Percentiles rank a stretch among this genome's conserved stretches.
phyloP scores from a whole-genome alignment of 2,797 vertebrate species.

The Liparis tanakae region DNA sequence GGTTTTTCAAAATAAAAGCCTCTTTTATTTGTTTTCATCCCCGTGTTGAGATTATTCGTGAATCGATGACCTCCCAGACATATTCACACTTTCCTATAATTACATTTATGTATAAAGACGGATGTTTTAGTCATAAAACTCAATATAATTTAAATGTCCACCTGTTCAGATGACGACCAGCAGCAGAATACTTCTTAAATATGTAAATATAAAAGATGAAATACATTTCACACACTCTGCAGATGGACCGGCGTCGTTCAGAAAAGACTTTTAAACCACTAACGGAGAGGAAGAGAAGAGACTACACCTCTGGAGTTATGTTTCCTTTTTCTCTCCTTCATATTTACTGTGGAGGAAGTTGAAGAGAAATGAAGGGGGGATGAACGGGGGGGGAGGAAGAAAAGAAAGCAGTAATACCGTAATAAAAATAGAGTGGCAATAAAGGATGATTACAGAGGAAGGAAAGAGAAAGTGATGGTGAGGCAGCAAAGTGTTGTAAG shows the following conservation, averaged over 20 bases:
- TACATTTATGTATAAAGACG: not conserved
- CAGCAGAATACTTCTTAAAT: not conserved
- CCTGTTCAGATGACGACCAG: not conserved
- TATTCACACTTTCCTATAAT: not conserved
- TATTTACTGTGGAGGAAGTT: constrained; percentile 24
- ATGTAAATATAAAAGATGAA: not conserved
- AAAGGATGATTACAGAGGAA: not conserved
- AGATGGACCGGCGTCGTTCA: not conserved
- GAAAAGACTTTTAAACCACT: not conserved
- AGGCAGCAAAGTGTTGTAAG: constrained; percentile 1
- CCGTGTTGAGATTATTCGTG: not conserved
- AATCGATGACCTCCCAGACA: not conserved
- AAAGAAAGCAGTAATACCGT: not conserved
- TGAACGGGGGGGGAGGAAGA: too few species aligned
- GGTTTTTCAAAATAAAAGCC: not conserved
- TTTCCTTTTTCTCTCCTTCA: not conserved
- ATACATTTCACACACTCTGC: not conserved
- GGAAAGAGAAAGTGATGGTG: not conserved
- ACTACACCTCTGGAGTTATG: not conserved
- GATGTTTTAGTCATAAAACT: not conserved
- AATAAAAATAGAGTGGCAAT: not conserved
- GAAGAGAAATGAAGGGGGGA: not conserved
- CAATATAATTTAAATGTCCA: too few species aligned
- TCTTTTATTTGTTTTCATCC: not conserved
- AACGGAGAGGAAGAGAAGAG: constrained; percentile 10